phyloP scores from a whole-genome alignment of 2,797 vertebrate genomes.

The Siniperca scherzeri region DNA sequence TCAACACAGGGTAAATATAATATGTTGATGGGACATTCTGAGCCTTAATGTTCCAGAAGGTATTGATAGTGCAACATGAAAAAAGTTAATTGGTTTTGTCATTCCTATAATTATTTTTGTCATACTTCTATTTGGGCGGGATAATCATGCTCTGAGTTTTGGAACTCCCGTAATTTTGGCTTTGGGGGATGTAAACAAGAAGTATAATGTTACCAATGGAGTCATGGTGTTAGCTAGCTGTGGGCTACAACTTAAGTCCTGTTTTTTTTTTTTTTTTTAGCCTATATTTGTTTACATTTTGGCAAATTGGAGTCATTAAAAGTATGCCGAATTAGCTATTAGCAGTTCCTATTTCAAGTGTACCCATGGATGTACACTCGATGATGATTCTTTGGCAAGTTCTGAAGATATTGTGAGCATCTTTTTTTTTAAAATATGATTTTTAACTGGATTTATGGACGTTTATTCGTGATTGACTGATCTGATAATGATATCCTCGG shows the following conservation, averaged over 20 bases:
- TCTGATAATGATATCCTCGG: not conserved
- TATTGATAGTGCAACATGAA: not conserved
- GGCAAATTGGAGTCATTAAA: not conserved
- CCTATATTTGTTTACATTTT: not conserved
- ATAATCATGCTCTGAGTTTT: not conserved
- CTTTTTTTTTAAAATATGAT: not conserved
- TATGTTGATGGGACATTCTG: not conserved
- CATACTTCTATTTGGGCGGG: not conserved
- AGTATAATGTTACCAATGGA: not conserved
- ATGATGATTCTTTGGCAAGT: not conserved
- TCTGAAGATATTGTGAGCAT: not conserved
- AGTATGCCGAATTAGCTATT: not conserved
- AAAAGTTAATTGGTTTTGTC: not conserved
- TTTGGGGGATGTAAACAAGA: not conserved
- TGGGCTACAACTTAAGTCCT: not conserved
- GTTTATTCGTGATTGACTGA: not conserved
- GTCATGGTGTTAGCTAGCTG: not conserved
- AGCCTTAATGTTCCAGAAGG: not conserved
- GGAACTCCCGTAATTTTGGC: not conserved
- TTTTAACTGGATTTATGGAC: not conserved
- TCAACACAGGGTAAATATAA: too few species aligned
- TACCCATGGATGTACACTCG: too few species aligned
- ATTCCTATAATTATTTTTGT: not conserved
- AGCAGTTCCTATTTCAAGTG: too few species aligned
- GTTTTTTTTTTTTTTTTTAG: not conserved